Conservation (phyloP, 2,113 vertebrate genomes). For the Hydropotes inermis region DNA sequence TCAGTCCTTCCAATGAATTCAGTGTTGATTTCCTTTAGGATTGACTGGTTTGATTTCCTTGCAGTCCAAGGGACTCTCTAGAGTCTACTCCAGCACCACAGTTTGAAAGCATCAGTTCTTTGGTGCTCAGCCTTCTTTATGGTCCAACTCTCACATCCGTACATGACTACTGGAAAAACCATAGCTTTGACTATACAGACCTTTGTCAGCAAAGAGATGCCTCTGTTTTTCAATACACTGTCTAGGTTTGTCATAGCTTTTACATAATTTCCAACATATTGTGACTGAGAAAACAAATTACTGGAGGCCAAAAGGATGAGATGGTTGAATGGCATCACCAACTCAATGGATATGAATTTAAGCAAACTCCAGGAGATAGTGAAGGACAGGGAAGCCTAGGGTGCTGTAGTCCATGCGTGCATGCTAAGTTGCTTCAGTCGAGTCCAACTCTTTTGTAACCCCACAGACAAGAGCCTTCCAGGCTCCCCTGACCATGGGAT, state of each 20-base stretch:
- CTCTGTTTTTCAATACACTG: neutral
- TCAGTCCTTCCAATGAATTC: neutral
- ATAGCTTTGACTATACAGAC: neutral
- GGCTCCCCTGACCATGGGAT: neutral
- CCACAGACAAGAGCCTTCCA: neutral
- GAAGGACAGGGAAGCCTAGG: neutral
- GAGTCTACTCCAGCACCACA: neutral
- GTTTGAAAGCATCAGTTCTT: neutral
- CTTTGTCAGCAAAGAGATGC: neutral
- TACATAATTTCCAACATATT: neutral
- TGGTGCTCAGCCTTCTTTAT: neutral
- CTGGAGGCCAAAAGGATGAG: neutral
- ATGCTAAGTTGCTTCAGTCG: accelerated
- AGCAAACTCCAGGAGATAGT: neutral
- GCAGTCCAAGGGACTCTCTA: neutral
- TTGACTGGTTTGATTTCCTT: neutral
- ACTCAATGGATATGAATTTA: neutral
- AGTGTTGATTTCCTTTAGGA: neutral
- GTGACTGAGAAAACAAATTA: neutral
- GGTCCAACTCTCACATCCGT: neutral
- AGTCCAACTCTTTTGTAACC: neutral
- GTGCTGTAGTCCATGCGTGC: neutral
- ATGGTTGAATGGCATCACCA: neutral
- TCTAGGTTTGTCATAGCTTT: neutral
- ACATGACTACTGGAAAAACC: neutral